Conservation (phyloP, 2,888 invertebrate species). For the Plagodis pulveraria region DNA sequence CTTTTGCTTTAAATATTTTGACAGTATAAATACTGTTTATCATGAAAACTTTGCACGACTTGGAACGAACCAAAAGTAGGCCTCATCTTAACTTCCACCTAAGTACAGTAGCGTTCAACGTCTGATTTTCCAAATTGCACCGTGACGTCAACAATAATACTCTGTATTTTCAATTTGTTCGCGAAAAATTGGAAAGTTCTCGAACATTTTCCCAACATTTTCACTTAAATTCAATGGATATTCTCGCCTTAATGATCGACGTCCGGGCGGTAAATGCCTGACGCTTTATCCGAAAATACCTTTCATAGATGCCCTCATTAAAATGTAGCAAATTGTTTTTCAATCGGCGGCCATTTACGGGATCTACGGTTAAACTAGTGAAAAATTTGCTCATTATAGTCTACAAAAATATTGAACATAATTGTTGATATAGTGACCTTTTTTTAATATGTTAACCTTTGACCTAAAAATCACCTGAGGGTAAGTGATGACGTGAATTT, state of each 20-base stretch:
- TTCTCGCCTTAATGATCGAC: conserved; percentile 44
- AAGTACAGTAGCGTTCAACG: neutral
- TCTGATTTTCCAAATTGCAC: conserved; percentile 51
- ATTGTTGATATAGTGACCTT: too few species aligned
- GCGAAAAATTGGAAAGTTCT: conserved; percentile 24
- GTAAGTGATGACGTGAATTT: too few species aligned
- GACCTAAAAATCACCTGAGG: too few species aligned
- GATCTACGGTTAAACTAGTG: neutral
- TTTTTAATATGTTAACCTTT: too few species aligned
- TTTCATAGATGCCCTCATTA: conserved; percentile 42
- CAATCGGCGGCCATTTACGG: conserved; percentile 14
- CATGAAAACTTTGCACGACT: neutral
- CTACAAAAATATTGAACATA: too few species aligned
- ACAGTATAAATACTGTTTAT: too few species aligned
- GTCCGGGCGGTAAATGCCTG: conserved; percentile 40
- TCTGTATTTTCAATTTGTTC: conserved; percentile 52
- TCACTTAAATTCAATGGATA: conserved; percentile 32
- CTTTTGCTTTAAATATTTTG: too few species aligned
- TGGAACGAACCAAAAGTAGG: neutral
- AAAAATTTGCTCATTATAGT: neutral
- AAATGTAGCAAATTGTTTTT: conserved; percentile 35
- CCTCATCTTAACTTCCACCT: neutral
- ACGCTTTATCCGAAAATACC: conserved; percentile 38
- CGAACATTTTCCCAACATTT: conserved; percentile 40
- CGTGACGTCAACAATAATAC: conserved; percentile 45